A percentile compares a stretch with the other conserved stretches of the same genome.
These are phyloP conservation scores for Bicyclus anynana DNA, from an alignment of 1,140 invertebrate genomes.

Conservation along the genomic window DNA sequence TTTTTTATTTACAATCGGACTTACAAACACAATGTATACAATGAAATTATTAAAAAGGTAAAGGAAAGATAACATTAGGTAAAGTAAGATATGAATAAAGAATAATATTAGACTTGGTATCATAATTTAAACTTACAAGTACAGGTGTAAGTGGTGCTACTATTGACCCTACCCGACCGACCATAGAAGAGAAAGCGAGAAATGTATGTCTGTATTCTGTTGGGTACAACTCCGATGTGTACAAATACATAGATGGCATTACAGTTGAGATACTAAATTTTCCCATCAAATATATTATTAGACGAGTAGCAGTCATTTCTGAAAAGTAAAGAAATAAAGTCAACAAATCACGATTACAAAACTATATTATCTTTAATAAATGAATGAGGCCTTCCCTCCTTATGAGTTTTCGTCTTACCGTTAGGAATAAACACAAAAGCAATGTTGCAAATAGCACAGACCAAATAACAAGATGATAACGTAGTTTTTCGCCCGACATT, in stretches of 20 bases:
- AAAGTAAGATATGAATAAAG: too few relatives aligned
- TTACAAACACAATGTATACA: too few relatives aligned
- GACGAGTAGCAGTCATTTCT: constrained; percentile 41
- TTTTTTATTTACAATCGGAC: too few relatives aligned
- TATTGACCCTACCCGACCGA: constrained; percentile 41
- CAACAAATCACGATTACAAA: too few relatives aligned
- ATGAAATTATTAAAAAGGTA: too few relatives aligned
- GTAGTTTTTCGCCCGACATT: constrained; percentile 73
- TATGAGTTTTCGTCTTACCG: too few relatives aligned
- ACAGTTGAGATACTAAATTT: constrained; percentile 80
- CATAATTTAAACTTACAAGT: constrained; percentile 26
- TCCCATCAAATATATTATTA: constrained; percentile 79
- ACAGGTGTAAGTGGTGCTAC: constrained; percentile 39
- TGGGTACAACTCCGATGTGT: constrained; percentile 82
- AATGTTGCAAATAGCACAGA: constrained; percentile 81
- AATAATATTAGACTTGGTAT: too few relatives aligned
- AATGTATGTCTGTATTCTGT: constrained; percentile 80
- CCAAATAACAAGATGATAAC: constrained; percentile 83
- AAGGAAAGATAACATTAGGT: too few relatives aligned
- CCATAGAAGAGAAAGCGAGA: constrained; percentile 56
- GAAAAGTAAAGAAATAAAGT: constrained; percentile 5
- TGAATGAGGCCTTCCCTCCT: too few relatives aligned
- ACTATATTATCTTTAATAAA: too few relatives aligned
- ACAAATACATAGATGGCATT: constrained; percentile 80
- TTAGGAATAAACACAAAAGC: constrained; percentile 83